Percentiles rank a stretch among this genome's conserved stretches.
Conservation (phyloP, 2,888 invertebrate species). For the Drosophila algonquin region DNA sequence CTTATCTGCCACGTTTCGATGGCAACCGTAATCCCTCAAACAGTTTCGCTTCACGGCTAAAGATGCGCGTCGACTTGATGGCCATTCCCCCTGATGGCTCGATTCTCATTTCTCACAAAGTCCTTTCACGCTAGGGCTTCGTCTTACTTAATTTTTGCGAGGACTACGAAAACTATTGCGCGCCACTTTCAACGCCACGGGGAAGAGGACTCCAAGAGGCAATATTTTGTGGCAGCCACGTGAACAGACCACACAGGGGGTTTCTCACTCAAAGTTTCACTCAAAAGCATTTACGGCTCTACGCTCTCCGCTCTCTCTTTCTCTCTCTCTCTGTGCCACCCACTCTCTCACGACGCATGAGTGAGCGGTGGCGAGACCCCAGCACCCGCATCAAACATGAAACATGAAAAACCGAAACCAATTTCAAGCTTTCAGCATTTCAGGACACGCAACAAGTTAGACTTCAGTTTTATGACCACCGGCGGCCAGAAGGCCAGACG, state of each 20-base stretch:
- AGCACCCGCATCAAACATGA: neutral
- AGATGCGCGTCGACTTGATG: neutral
- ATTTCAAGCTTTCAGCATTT: conserved; percentile 32
- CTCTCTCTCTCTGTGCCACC: conserved; percentile 1
- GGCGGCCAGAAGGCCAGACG: neutral
- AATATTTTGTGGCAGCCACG: neutral
- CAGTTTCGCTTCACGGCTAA: neutral
- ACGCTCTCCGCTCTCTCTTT: neutral
- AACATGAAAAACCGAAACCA: conserved; percentile 21
- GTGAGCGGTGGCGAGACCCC: neutral
- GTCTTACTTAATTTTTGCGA: conserved; percentile 3
- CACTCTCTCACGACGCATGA: conserved; percentile 49
- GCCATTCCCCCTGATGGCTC: neutral
- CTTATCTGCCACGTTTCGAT: neutral
- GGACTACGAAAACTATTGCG: neutral
- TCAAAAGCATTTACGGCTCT: conserved; percentile 8
- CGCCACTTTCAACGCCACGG: neutral
- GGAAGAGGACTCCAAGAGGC: neutral
- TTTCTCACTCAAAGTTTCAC: conserved; percentile 29
- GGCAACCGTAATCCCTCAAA: conserved; percentile 7
- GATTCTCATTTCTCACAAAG: neutral
- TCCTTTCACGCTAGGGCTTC: neutral
- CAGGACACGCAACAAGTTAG: conserved; percentile 47
- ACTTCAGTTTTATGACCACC: conserved; percentile 43
- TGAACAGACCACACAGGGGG: neutral